These are phyloP conservation scores for Sylvietta virens DNA, from an alignment of 2,113 vertebrate species.

Conservation along the genomic window DNA sequence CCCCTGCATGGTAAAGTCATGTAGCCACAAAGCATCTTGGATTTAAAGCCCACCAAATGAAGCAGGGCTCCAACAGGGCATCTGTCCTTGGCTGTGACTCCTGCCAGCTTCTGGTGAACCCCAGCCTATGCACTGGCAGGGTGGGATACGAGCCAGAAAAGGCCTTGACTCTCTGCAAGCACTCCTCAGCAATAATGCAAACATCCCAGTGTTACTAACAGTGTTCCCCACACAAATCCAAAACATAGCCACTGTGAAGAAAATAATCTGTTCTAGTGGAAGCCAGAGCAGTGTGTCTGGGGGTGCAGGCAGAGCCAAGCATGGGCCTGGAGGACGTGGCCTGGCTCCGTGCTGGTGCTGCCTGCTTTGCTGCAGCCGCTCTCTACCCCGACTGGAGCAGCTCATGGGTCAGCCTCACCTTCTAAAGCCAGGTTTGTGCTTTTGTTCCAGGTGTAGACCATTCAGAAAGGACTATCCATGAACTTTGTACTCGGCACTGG, in stretches of 20 bases:
- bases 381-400: fast-evolving
- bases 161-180: not conserved
- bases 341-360: not conserved
- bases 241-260: not conserved
- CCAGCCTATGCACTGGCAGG: not conserved
- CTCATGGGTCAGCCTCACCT: not conserved
- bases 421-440: not conserved
- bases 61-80: not conserved
- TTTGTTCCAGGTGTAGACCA: fast-evolving
- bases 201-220: not conserved
- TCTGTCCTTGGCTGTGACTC: not conserved
- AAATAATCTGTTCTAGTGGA: not conserved
- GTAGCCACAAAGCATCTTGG: not conserved
- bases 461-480: not conserved
- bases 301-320: not conserved
- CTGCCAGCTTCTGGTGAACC: not conserved
- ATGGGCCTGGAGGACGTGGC: fast-evolving
- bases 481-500: too few relatives aligned
- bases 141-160: not conserved
- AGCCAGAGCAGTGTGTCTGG: not conserved
- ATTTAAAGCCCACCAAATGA: not conserved
- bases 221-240: not conserved
- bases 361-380: not conserved
- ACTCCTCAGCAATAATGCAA: not conserved
- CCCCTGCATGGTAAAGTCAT: not conserved